phyloP scores from a whole-genome alignment of 2,888 invertebrate genomes.

The Drosophila melanosoma region DNA sequence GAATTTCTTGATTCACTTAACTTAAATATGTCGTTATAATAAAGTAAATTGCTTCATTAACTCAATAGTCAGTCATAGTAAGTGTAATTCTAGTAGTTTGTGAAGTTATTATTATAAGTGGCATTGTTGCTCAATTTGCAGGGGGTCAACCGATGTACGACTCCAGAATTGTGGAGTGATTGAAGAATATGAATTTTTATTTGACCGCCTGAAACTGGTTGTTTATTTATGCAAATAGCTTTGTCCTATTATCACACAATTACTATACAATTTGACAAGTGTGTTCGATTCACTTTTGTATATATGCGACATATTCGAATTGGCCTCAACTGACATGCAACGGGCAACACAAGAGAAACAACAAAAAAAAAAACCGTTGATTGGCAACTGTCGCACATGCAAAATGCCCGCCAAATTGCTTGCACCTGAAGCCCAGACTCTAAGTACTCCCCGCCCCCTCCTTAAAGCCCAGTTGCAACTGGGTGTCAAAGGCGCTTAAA shows the following conservation, averaged over 20 bases:
- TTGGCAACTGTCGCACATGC: constrained; percentile 72
- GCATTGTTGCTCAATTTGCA: constrained; percentile 54
- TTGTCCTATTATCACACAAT: constrained; percentile 67
- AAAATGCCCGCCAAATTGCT: constrained; percentile 51
- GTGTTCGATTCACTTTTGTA: neutral
- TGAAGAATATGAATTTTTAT: neutral
- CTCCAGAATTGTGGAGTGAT: neutral
- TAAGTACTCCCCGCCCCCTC: neutral
- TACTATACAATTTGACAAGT: constrained; percentile 46
- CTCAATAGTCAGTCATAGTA: constrained; percentile 71
- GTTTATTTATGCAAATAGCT: constrained; percentile 71
- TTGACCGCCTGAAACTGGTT: neutral
- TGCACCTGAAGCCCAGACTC: constrained; percentile 38
- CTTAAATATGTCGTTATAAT: constrained; percentile 66
- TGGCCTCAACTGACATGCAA: constrained; percentile 37
- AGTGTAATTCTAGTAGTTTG: constrained; percentile 49
- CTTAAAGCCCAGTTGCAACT: constrained; percentile 5
- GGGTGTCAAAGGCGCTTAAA: constrained; percentile 67
- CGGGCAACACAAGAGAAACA: constrained; percentile 14
- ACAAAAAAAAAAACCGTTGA: constrained; percentile 45
- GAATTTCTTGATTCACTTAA: constrained; percentile 30
- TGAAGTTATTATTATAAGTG: constrained; percentile 52
- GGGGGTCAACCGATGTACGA: neutral
- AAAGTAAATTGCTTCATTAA: constrained; percentile 77
- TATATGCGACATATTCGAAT: neutral